Conservation (phyloP, 1,140 invertebrate species). For the Anastatus disparis region DNA sequence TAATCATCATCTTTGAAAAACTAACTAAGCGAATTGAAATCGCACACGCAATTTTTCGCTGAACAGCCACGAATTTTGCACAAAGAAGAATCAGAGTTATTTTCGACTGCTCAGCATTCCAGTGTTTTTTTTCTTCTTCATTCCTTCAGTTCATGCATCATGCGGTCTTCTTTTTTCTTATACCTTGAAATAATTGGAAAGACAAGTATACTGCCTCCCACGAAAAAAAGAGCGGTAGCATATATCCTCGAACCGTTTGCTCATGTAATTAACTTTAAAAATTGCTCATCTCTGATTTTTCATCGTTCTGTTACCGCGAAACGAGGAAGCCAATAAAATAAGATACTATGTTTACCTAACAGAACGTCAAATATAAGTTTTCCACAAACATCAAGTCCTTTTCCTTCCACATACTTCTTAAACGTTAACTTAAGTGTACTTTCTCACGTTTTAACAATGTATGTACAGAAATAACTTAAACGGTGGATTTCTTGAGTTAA, state of each 20-base stretch:
- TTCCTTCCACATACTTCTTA: too few relatives aligned
- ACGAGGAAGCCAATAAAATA: background rate
- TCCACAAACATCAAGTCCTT: too few relatives aligned
- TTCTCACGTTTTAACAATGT: slow-evolving; percentile 17
- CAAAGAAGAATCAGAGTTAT: background rate
- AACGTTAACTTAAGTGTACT: background rate
- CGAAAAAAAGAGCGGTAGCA: background rate
- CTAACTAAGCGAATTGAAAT: background rate
- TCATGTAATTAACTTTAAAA: slow-evolving; percentile 50
- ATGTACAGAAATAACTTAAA: background rate
- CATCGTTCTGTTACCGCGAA: background rate
- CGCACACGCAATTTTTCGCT: background rate
- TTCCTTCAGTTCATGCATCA: too few relatives aligned
- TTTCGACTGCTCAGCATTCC: background rate
- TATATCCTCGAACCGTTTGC: background rate
- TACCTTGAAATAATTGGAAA: background rate
- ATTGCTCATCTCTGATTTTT: slow-evolving; percentile 45
- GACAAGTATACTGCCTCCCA: background rate
- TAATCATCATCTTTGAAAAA: too few relatives aligned
- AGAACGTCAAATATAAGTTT: too few relatives aligned
- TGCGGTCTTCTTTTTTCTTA: too few relatives aligned
- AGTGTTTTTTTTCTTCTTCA: background rate
- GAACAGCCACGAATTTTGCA: background rate
- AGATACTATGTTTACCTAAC: too few relatives aligned
- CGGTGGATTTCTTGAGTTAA: too few relatives aligned